These are phyloP conservation scores for Phaedon cochleariae DNA, from an alignment of 2,888 invertebrate genomes.

Conservation along the genomic window DNA sequence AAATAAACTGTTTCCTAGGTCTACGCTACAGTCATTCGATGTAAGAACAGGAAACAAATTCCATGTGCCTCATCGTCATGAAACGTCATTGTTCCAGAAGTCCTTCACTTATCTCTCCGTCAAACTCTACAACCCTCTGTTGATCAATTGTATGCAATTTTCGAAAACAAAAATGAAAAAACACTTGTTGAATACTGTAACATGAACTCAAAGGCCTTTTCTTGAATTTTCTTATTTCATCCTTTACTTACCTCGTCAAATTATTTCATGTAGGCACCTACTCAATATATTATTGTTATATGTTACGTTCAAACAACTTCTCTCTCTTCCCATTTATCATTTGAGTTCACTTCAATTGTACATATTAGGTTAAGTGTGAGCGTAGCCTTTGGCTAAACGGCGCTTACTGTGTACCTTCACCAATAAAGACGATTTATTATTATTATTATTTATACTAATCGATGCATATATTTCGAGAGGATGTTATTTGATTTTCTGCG, in stretches of 20 bases:
- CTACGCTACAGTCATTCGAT: not conserved
- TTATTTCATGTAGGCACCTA: too few relatives aligned
- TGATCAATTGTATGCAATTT: constrained; percentile 1
- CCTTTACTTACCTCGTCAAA: constrained; percentile 19
- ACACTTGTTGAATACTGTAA: constrained; percentile 38
- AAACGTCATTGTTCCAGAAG: constrained; percentile 1
- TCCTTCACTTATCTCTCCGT: not conserved
- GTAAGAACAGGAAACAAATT: not conserved
- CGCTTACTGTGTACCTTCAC: not conserved
- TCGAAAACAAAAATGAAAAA: not conserved
- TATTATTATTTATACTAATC: not conserved
- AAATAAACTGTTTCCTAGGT: not conserved
- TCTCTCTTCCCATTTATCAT: too few relatives aligned
- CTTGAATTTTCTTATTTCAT: too few relatives aligned
- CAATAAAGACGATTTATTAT: not conserved
- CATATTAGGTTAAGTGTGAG: too few relatives aligned
- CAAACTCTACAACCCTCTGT: not conserved
- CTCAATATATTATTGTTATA: not conserved
- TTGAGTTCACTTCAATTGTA: too few relatives aligned
- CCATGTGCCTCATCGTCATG: not conserved
- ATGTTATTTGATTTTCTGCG: too few relatives aligned
- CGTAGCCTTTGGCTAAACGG: too few relatives aligned
- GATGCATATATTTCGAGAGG: too few relatives aligned
- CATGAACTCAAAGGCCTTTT: too few relatives aligned
- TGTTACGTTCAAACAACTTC: not conserved